Percentiles rank a stretch among this genome's conserved stretches.
phyloP scores from a whole-genome alignment of 2,888 invertebrate genomes.

The Thera britannica region DNA sequence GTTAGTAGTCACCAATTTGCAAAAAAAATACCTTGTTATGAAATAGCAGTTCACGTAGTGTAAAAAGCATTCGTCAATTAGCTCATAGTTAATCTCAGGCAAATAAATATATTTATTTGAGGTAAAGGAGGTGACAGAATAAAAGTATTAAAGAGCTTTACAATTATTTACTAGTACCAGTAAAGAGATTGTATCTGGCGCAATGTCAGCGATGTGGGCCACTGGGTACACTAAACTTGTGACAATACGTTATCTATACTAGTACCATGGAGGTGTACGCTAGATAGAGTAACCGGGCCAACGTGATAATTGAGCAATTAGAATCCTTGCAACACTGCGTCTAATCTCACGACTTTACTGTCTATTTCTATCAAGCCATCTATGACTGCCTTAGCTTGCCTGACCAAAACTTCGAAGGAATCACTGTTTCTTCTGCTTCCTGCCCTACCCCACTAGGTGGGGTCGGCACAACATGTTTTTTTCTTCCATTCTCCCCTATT shows the following conservation, averaged over 20 bases:
- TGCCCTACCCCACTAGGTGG: too few species aligned
- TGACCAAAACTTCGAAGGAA: neutral
- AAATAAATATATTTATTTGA: too few species aligned
- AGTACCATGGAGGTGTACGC: constrained; percentile 17
- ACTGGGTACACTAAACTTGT: constrained; percentile 48
- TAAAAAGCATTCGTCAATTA: too few species aligned
- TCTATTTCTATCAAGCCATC: constrained; percentile 3
- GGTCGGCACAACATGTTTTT: too few species aligned
- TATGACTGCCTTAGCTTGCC: neutral
- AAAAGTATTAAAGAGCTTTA: too few species aligned
- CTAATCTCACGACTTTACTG: constrained; percentile 27
- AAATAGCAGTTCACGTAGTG: too few species aligned
- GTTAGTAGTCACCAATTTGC: too few species aligned
- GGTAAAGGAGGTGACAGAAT: too few species aligned
- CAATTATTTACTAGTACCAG: constrained; percentile 1
- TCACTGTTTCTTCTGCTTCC: neutral
- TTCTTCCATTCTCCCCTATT: too few species aligned
- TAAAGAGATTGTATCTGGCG: constrained; percentile 45
- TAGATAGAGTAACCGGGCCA: constrained; percentile 57
- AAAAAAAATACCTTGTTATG: too few species aligned
- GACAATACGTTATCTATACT: constrained; percentile 44
- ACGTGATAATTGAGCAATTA: constrained; percentile 75
- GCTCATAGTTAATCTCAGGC: too few species aligned
- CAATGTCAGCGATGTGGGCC: constrained; percentile 73
- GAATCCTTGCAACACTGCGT: constrained; percentile 58